These are phyloP conservation scores for Empidonax traillii DNA, from an alignment of 2,113 vertebrate genomes.

Conservation along the genomic window DNA sequence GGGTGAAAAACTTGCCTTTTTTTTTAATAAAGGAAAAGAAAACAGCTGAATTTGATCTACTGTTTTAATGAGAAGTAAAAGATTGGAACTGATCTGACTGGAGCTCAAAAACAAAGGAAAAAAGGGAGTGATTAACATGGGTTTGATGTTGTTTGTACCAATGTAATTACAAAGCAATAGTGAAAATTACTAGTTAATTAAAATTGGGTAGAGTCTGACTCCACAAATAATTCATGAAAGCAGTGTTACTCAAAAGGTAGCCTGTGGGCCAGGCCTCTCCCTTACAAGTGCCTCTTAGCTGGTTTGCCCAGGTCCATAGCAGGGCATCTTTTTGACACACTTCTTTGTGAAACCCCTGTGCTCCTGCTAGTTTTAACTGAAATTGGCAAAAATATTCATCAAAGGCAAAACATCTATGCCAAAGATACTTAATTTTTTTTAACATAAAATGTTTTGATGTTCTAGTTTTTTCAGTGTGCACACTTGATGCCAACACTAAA, in stretches of 20 bases:
- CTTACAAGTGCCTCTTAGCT: neutral
- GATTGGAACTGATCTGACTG: neutral
- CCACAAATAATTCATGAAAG: neutral
- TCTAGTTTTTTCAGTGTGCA: neutral
- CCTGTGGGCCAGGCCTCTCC: neutral
- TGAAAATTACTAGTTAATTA: neutral
- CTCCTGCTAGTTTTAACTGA: neutral
- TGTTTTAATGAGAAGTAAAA: neutral
- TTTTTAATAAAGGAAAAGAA: neutral
- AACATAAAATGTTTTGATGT: neutral
- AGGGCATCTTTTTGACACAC: neutral
- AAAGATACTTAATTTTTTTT: neutral
- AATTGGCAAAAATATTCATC: neutral
- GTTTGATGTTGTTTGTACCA: neutral
- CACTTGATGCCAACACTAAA: neutral
- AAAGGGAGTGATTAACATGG: accelerated
- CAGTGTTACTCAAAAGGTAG: neutral
- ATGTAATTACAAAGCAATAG: neutral
- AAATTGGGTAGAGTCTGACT: neutral
- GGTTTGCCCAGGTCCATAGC: neutral
- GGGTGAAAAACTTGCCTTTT: neutral
- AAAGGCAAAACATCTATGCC: neutral
- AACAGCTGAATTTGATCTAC: neutral
- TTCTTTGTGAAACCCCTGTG: neutral
- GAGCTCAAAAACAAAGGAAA: neutral